Percentiles rank a stretch among this genome's conserved stretches.
These are phyloP conservation scores for Ctenosaura bakeri DNA, from an alignment of 2,797 vertebrate species.

Conservation along the genomic window DNA sequence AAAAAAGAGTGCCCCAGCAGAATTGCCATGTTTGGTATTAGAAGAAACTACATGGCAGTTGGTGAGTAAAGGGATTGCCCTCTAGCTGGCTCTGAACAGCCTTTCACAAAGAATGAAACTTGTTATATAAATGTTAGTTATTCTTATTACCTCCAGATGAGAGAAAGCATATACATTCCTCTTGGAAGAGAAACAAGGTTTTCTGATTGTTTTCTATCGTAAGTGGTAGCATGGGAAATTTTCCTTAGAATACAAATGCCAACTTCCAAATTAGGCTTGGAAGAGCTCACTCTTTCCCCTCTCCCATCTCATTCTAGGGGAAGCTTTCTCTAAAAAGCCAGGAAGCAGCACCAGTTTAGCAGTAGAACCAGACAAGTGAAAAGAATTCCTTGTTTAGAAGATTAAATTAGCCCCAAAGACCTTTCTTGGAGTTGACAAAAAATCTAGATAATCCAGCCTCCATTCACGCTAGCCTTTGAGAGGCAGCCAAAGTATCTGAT, in stretches of 20 bases:
- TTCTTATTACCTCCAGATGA: constrained; percentile 23
- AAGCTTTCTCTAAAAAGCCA: constrained; percentile 17
- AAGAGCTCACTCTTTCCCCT: not conserved
- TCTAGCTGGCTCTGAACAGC: not conserved
- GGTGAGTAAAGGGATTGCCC: constrained; percentile 16
- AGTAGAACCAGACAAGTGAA: not conserved
- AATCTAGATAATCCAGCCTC: not conserved
- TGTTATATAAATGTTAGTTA: not conserved
- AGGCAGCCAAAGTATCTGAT: not conserved
- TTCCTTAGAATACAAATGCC: not conserved
- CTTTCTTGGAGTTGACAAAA: not conserved
- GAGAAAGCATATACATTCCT: not conserved
- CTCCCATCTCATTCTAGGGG: not conserved
- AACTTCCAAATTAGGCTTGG: constrained; percentile 34
- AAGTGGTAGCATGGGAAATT: not conserved
- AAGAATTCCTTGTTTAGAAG: constrained; percentile 21
- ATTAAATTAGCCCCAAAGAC: not conserved
- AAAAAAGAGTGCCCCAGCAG: not conserved
- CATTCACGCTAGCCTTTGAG: not conserved
- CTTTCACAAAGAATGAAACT: not conserved
- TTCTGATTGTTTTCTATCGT: not conserved
- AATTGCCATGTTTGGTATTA: constrained; percentile 44
- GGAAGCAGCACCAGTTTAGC: not conserved
- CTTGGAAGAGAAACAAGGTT: not conserved
- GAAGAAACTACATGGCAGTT: not conserved